Evolutionary conservation across 2,113 vertebrate species (phyloP).

Genomic region (Dissostichus mawsoni): DNA sequence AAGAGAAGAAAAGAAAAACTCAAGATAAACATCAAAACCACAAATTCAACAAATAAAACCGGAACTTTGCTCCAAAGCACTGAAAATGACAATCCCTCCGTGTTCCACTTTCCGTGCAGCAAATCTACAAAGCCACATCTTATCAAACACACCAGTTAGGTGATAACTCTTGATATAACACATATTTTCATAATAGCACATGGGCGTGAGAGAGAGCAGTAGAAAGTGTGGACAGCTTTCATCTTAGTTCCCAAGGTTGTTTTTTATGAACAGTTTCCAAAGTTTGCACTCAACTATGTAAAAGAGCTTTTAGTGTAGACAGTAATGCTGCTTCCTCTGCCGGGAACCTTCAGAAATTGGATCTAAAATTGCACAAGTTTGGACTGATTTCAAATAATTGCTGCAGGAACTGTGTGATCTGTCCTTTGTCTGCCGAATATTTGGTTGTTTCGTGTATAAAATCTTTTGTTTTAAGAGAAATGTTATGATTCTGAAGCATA

Average conservation of each 20-base stretch:
- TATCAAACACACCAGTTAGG: neutral
- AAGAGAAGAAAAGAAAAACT: neutral
- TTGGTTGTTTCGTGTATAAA: neutral
- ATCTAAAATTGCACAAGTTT: neutral
- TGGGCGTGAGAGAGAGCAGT: neutral
- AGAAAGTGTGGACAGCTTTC: constrained; percentile 14
- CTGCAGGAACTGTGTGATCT: neutral
- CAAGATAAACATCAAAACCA: constrained; percentile 5
- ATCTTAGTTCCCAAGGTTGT: neutral
- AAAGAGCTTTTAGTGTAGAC: neutral
- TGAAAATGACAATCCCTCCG: constrained; percentile 17
- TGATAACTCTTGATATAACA: constrained; percentile 16
- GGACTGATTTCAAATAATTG: neutral
- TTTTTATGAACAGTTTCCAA: neutral
- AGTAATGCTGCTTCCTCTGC: constrained; percentile 5
- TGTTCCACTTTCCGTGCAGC: constrained; percentile 6
- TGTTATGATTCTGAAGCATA: neutral
- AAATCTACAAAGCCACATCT: constrained; percentile 4
- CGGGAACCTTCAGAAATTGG: constrained; percentile 10
- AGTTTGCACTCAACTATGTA: neutral
- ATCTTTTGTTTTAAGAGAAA: neutral
- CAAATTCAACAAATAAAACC: constrained; percentile 41
- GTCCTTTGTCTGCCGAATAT: neutral
- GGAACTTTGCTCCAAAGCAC: neutral
- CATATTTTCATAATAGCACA: constrained; percentile 20